Conservation (phyloP, 2,888 invertebrate species). For the Tenthredo scrophulariae region DNA sequence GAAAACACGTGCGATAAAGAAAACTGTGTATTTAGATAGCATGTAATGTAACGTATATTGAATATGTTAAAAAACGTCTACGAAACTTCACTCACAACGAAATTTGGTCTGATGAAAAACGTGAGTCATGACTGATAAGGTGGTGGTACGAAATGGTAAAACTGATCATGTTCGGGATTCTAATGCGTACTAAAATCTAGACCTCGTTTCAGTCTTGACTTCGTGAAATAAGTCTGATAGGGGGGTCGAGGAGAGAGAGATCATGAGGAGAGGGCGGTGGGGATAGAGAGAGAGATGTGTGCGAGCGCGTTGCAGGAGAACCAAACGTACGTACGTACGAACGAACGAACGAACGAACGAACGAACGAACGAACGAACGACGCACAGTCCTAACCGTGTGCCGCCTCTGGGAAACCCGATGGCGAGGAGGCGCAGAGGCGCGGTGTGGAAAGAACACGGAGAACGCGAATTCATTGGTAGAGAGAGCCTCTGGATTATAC, state of each 20-base stretch:
- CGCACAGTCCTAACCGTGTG: constrained; percentile 23
- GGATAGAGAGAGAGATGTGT: constrained; percentile 21
- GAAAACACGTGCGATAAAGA: not conserved
- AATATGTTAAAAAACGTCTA: not conserved
- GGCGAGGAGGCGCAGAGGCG: constrained; percentile 24
- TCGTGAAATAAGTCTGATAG: constrained; percentile 45
- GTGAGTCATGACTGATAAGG: constrained; percentile 64
- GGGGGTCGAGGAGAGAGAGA: constrained; percentile 43
- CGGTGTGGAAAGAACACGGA: constrained; percentile 31
- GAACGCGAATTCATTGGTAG: constrained; percentile 62
- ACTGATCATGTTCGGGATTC: constrained; percentile 68
- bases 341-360: not conserved
- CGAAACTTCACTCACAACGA: constrained; percentile 68
- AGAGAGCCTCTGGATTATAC: constrained; percentile 45
- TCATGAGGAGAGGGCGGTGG: constrained; percentile 50
- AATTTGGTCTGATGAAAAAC: constrained; percentile 69
- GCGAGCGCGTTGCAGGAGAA: constrained; percentile 23
- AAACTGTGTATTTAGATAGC: not conserved
- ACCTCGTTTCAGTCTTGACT: constrained; percentile 68
- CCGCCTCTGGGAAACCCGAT: constrained; percentile 19
- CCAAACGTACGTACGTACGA: not conserved
- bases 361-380: constrained; percentile 9
- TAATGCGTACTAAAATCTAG: constrained; percentile 73
- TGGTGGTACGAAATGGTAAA: constrained; percentile 59
- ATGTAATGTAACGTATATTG: not conserved